Evolutionary conservation across 1,140 invertebrate species (phyloP), one percentile per base, ranked within the genome.

Genomic region (Zophobas morio): DNA sequence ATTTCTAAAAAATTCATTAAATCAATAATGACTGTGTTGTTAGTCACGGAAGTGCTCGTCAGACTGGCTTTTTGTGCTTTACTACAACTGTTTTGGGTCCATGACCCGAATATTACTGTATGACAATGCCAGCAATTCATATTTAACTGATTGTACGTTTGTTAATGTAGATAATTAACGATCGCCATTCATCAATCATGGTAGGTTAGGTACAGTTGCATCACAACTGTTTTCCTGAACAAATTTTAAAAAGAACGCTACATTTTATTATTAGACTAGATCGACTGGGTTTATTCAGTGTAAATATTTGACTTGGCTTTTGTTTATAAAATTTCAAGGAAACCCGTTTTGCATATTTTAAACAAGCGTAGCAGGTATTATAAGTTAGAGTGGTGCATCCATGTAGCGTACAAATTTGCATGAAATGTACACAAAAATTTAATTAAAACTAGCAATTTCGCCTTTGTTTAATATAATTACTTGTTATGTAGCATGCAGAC

Each of bases 311-410:
- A 51, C 6, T 20, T 51, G n/a, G 49, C 2, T 51, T 51, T 51
- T 51, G 49, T 51, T 51, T 51, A 51, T 51, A 51, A 2, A 51
- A 51, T 20, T 51, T 51, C 49, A 51, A 51, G 49, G 49, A 51
- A 51, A 51, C 42, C 8, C 42, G 8, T 51, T 51, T 51, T 51
- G n/a, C 49, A 51, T 51, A 51, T 20, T 51, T 51, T 51, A 20
- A 5, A 51, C n/a, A 20, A n/a, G 8, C 20, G 49, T 51, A 6
- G 20, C 49, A 51, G 49, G 49, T 51, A 51, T 6, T 51, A n/a
- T 51, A n/a, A 20, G 2, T n/a, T 6, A 51, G 20, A 51, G 8
- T 20, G 42, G 8, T 46, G 42, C 42, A 3, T 8, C 42, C 20
- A 20, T 20, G 20, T 20, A 20, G 20, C 20, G 20, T 20, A 20